Evolutionary conservation across 2,113 vertebrate genomes (phyloP).

Genomic region (Phrynosoma platyrhinos): DNA sequence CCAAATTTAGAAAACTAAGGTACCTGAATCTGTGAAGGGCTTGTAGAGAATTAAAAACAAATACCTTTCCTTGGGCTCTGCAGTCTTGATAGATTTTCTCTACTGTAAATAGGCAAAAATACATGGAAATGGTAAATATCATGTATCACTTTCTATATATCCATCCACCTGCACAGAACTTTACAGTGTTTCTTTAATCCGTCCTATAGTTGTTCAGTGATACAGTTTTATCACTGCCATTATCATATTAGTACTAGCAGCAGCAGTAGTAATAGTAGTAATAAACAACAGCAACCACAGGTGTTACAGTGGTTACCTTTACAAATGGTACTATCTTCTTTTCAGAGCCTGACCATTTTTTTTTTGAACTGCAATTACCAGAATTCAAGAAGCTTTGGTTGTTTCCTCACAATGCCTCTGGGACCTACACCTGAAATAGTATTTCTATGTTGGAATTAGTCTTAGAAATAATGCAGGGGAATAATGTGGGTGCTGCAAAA

Average conservation of each 20-base stretch:
- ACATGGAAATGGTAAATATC: neutral
- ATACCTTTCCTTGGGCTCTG: slow-evolving; percentile 2
- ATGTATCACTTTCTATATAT: neutral
- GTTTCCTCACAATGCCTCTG: no score
- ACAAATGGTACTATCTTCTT: no score
- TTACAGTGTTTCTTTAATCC: neutral
- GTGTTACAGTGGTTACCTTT: no score
- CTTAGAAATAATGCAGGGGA: no score
- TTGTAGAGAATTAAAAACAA: neutral
- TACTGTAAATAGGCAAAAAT: neutral
- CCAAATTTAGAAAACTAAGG: neutral
- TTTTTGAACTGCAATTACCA: no score
- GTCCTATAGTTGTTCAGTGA: neutral
- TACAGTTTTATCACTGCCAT: neutral
- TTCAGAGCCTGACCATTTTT: no score
- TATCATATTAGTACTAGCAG: no score
- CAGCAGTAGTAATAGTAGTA: neutral
- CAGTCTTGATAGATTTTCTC: neutral
- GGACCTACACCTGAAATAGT: no score
- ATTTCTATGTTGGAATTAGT: no score
- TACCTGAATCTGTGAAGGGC: neutral
- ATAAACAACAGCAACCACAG: neutral
- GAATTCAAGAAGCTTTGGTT: no score
- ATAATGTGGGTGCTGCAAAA: no score
- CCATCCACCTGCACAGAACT: neutral